Evolutionary conservation across 2,113 vertebrate genomes (phyloP).

Genomic region (Oenanthe melanoleuca): DNA sequence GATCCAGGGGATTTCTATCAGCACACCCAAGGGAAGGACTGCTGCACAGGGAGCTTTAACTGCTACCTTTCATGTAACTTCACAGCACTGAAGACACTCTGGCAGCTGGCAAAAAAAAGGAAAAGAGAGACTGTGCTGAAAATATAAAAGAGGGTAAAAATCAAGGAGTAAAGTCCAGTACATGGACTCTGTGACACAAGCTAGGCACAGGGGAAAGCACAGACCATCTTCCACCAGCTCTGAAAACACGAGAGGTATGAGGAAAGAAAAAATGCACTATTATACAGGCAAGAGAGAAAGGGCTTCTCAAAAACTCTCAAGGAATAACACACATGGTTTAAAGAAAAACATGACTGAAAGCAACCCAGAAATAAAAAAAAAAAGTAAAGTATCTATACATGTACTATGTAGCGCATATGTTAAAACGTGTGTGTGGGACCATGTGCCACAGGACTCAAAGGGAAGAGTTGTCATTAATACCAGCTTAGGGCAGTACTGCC

Average conservation of each 20-base stretch:
- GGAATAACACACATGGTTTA: not conserved
- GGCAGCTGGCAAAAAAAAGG: not conserved
- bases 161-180: not conserved
- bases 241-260: not conserved
- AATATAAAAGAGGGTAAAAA: not conserved
- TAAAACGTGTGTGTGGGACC: not conserved
- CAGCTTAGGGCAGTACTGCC: not conserved
- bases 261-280: not conserved
- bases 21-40: not conserved
- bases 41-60: not conserved
- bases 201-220: not conserved
- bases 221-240: not conserved
- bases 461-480: not conserved
- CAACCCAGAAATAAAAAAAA: not conserved
- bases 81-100: not conserved
- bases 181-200: not conserved
- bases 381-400: not conserved
- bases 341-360: not conserved
- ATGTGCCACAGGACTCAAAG: accelerated
- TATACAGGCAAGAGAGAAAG: not conserved
- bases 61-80: not conserved
- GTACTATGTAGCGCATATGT: not conserved
- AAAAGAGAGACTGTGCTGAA: not conserved
- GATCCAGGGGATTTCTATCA: not conserved
- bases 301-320: not conserved